phyloP scores from a whole-genome alignment of 1,140 invertebrate genomes.

The Cydia splendana region DNA sequence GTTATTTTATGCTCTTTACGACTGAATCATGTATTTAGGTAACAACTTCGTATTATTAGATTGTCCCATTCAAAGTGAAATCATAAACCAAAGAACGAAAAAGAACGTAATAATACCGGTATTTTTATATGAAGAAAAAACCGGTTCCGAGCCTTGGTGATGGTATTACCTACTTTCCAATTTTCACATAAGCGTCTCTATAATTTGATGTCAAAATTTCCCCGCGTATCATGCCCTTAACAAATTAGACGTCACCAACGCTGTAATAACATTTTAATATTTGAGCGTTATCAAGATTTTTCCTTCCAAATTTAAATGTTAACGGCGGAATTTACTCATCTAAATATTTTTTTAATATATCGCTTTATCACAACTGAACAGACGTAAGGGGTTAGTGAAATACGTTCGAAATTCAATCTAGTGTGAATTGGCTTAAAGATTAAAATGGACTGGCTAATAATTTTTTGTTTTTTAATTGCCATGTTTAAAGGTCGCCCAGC shows the following conservation, averaged over 20 bases:
- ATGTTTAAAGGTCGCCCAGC: neutral
- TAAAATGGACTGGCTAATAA: neutral
- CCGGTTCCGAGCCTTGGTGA: neutral
- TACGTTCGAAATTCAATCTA: neutral
- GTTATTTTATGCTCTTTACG: too few relatives aligned
- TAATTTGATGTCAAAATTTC: neutral
- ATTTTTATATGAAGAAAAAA: too few relatives aligned
- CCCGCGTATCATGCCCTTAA: neutral
- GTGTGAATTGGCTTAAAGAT: neutral
- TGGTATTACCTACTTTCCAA: neutral
- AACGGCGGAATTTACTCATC: conserved; percentile 20
- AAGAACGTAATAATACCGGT: too few relatives aligned
- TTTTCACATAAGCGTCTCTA: neutral
- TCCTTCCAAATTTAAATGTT: conserved; percentile 25
- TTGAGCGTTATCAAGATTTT: conserved; percentile 32
- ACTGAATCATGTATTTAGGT: too few relatives aligned
- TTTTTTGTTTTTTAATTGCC: neutral
- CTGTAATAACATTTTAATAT: conserved; percentile 31
- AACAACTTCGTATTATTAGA: too few relatives aligned
- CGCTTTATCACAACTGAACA: neutral
- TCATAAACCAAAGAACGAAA: too few relatives aligned
- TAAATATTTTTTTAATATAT: conserved; percentile 17
- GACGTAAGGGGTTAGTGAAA: neutral
- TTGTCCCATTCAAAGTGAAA: too few relatives aligned
- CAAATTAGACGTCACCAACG: conserved; percentile 26